Evolutionary conservation across 2,113 vertebrate species (phyloP), one percentile per base, ranked within the genome.

Genomic region (Diglossa brunneiventris): DNA sequence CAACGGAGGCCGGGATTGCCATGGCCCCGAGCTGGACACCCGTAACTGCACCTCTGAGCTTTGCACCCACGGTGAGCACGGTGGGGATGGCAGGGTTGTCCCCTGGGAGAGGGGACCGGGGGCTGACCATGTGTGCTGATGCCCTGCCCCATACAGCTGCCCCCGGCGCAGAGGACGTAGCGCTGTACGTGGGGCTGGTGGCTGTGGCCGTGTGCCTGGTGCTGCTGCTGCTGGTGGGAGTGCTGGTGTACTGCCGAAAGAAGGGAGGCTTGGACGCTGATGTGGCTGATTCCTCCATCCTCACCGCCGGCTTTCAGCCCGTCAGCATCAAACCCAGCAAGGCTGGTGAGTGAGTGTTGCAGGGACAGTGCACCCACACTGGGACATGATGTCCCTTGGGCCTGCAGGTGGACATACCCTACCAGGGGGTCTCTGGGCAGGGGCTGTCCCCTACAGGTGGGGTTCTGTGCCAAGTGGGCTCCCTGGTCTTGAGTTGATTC

Each of bases 251-350:
- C 87, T 99, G 99, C 83, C 98, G 99, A 24, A 99, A 99, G 97
- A 99, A 99, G 91, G 99, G 99, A 70, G 99, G 99, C 62, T 97
- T 99, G 94, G 99, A 99, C 6, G 98, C 99, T 0, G 99, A 99
- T 5, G 99, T 99, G 94, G 99, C 99, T 0, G 99, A 99, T 97
- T 99, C 99, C 13, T 99, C 99, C 96, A 99, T 99, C 95, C 99
- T 99, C 97, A 99, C 99, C 17, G 99, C 99, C 9, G 99, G 99
- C 97, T 99, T 99, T 96, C 99, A 99, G 98, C 99, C 99, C 1
- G 99, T 99, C 98, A 99, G 99, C 98, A 99, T 99, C 98, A 99
- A 99, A 97, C 99, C 99, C 97, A 99, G 98, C 98, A 99, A 99
- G 98, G 99, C 99, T 96, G 99, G 99, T 99, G 98, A 47, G 87